Evolutionary conservation across 2,888 invertebrate genomes (phyloP).

Genomic region (Campoplex nolae): DNA sequence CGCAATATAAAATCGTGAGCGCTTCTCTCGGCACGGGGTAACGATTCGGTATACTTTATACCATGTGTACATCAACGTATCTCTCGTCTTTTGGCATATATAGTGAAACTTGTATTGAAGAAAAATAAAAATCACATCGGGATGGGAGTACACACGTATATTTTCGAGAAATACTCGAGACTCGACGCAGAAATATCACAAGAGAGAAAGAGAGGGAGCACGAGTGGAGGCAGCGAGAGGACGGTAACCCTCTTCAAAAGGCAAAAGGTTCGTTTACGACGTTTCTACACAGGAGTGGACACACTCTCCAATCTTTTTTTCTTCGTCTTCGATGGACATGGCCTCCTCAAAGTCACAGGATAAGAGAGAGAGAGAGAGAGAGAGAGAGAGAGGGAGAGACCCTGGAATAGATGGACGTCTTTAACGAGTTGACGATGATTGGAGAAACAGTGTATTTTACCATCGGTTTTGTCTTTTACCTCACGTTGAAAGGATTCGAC

Average conservation of each 20-base stretch:
- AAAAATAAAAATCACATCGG: conserved; percentile 6
- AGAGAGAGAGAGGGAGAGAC: conserved; percentile 28
- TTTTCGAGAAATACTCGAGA: conserved; percentile 43
- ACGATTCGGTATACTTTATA: conserved; percentile 42
- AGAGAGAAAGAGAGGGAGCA: conserved; percentile 17
- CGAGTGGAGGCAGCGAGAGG: conserved; percentile 42
- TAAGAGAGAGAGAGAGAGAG: conserved; percentile 5
- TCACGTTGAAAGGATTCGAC: conserved; percentile 24
- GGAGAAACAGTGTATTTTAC: conserved; percentile 65
- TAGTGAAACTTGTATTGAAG: conserved; percentile 30
- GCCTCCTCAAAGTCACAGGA: conserved; percentile 51
- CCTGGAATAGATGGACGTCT: conserved; percentile 72
- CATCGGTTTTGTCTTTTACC: conserved; percentile 33
- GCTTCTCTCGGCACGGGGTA: conserved; percentile 10
- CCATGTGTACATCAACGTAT: neutral
- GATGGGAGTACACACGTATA: conserved; percentile 11
- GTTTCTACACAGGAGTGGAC: conserved; percentile 57
- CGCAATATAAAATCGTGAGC: conserved; percentile 30
- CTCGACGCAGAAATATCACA: conserved; percentile 12
- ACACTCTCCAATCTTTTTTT: conserved; percentile 29
- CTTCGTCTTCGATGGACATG: conserved; percentile 54
- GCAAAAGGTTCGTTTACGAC: conserved; percentile 63
- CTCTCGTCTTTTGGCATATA: conserved; percentile 45
- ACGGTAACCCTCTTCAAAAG: conserved; percentile 62
- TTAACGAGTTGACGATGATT: conserved; percentile 78